These are phyloP conservation scores for Helostoma temminkii DNA, from an alignment of 2,797 vertebrate genomes.

Conservation along the genomic window DNA sequence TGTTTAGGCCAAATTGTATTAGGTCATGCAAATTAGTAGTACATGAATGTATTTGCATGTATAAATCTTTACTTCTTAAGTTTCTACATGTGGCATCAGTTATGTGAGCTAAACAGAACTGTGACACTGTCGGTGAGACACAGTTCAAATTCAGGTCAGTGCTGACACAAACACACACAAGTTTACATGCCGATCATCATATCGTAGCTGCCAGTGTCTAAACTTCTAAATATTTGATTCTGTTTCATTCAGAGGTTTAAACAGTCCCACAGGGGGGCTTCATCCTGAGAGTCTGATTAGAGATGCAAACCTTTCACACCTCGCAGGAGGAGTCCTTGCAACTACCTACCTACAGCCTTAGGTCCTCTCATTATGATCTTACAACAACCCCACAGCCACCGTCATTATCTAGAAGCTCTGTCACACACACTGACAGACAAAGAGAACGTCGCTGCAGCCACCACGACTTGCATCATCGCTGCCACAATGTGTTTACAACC, in stretches of 20 bases:
- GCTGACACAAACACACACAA: conserved; percentile 13
- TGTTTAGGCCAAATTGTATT: neutral
- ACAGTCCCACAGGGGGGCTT: conserved; percentile 20
- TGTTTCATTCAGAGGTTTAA: conserved; percentile 41
- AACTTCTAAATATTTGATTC: conserved; percentile 55
- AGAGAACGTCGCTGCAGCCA: neutral
- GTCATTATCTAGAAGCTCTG: conserved; percentile 57
- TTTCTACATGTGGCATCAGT: neutral
- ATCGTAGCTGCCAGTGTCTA: conserved; percentile 22
- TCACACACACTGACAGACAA: conserved; percentile 14
- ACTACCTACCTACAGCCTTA: conserved; percentile 12
- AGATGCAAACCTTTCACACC: conserved; percentile 17
- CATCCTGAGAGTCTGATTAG: conserved; percentile 34
- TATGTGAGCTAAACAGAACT: neutral
- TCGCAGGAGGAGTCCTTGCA: conserved; percentile 32
- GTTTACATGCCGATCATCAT: conserved; percentile 26
- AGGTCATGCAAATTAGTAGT: neutral
- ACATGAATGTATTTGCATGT: neutral
- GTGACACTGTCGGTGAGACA: conserved; percentile 3
- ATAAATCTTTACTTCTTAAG: neutral
- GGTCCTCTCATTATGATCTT: conserved; percentile 34
- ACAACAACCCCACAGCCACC: conserved; percentile 50
- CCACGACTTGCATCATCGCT: neutral
- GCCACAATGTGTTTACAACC: conserved; percentile 6
- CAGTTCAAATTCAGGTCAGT: conserved; percentile 52